Percentiles rank a stretch among this genome's conserved stretches.
Conservation (phyloP, 1,140 invertebrate genomes). For the Bombus haemorrhoidalis region DNA sequence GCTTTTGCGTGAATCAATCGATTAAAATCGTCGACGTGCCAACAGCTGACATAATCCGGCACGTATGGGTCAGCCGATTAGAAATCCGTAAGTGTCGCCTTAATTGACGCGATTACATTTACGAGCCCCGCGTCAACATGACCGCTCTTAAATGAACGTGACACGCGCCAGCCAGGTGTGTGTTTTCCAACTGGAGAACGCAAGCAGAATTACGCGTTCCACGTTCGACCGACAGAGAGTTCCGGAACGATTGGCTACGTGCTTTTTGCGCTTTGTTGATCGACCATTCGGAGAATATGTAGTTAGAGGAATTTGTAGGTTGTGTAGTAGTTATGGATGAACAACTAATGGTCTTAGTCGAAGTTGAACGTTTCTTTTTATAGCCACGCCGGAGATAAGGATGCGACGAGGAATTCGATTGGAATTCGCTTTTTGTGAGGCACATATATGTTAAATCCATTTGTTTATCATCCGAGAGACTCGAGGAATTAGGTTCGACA, state of each 20-base stretch:
- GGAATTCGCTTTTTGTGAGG: slow-evolving; percentile 8
- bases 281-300: background rate
- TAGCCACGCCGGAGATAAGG: background rate
- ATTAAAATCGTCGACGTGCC: slow-evolving; percentile 51
- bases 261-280: slow-evolving; percentile 25
- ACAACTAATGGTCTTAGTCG: background rate
- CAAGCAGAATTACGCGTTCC: slow-evolving; percentile 22
- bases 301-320: background rate
- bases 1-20: slow-evolving; percentile 25
- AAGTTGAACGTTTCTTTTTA: background rate
- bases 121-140: slow-evolving; percentile 11
- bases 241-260: background rate
- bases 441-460: background rate
- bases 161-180: slow-evolving; percentile 56
- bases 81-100: slow-evolving; percentile 55
- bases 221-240: background rate
- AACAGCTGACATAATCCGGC: slow-evolving; percentile 48
- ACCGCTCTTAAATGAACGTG: slow-evolving; percentile 17
- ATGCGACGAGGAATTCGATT: background rate
- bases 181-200: background rate
- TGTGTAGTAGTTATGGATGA: slow-evolving; percentile 6
- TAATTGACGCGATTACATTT: slow-evolving; percentile 60
- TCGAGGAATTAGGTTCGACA: background rate
- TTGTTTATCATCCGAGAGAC: background rate
- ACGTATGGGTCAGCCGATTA: slow-evolving; percentile 42